These are phyloP conservation scores for Crenuchus spilurus DNA, from an alignment of 2,797 vertebrate species.

Conservation along the genomic window DNA sequence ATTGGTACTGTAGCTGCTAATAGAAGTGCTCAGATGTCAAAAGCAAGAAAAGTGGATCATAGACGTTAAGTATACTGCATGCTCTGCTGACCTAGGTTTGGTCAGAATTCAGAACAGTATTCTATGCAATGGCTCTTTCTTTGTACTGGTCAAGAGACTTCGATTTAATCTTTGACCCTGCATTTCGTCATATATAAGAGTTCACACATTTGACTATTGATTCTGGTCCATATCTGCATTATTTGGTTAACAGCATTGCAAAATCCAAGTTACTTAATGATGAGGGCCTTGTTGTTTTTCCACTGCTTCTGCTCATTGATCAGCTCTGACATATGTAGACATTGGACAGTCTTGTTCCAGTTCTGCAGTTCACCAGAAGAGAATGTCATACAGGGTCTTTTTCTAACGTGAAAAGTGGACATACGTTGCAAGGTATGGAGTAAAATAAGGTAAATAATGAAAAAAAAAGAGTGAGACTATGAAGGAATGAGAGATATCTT, in stretches of 20 bases:
- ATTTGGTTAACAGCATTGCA: conserved; percentile 44
- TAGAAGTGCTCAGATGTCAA: not conserved
- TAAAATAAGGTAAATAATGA: not conserved
- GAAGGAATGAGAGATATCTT: not conserved
- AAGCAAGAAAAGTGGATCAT: not conserved
- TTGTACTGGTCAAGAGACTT: not conserved
- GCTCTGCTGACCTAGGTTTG: not conserved
- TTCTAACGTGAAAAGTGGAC: not conserved
- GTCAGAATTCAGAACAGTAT: too few species aligned
- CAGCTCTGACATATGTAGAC: too few species aligned
- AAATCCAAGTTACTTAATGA: conserved; percentile 23
- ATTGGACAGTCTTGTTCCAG: too few species aligned
- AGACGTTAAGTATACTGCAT: not conserved
- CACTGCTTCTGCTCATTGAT: conserved; percentile 29
- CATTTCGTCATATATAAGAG: conserved; percentile 37
- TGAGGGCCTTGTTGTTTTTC: conserved; percentile 22
- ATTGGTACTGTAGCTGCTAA: not conserved
- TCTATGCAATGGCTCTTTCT: not conserved
- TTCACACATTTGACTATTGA: conserved; percentile 42
- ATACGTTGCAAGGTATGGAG: not conserved
- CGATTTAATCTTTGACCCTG: conserved; percentile 49
- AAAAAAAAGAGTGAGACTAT: too few species aligned
- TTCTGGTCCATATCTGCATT: conserved; percentile 33
- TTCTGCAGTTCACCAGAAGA: not conserved
- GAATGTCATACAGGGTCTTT: not conserved